phyloP scores from a whole-genome alignment of 2,888 invertebrate species.

The Hecatera dysodea region DNA sequence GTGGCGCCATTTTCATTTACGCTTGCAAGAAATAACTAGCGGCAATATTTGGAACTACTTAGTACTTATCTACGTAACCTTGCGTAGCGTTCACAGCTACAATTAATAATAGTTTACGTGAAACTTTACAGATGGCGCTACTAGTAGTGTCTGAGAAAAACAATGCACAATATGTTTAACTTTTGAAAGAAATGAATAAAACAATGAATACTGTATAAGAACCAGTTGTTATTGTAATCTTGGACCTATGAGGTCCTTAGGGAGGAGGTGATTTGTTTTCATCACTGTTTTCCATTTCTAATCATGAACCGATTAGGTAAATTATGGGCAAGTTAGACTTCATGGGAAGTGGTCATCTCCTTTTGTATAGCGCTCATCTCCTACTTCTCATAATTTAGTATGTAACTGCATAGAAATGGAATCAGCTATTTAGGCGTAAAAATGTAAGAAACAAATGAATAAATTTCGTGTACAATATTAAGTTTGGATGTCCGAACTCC shows the following conservation, averaged over 20 bases:
- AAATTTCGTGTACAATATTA: too few species aligned
- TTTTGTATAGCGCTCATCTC: too few species aligned
- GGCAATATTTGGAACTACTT: constrained; percentile 41
- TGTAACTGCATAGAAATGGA: too few species aligned
- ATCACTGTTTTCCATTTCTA: background rate
- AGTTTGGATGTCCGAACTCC: background rate
- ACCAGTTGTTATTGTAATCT: background rate
- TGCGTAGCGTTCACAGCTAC: background rate
- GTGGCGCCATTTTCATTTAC: constrained; percentile 12
- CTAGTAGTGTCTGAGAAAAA: background rate
- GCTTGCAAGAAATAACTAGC: background rate
- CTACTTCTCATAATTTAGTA: too few species aligned
- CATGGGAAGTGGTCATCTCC: too few species aligned
- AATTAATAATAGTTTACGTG: constrained; percentile 14
- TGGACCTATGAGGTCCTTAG: background rate
- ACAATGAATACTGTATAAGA: background rate
- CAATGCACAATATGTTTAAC: background rate
- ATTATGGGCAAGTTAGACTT: too few species aligned
- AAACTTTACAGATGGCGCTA: constrained; percentile 51
- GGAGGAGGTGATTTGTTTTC: background rate
- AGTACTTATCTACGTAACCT: constrained; percentile 7
- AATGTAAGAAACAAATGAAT: too few species aligned
- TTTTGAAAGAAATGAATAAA: background rate
- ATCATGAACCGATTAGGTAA: background rate
- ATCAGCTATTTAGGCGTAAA: too few species aligned